Conservation (phyloP, 2,113 vertebrate genomes). For the Todiramphus chloris region DNA sequence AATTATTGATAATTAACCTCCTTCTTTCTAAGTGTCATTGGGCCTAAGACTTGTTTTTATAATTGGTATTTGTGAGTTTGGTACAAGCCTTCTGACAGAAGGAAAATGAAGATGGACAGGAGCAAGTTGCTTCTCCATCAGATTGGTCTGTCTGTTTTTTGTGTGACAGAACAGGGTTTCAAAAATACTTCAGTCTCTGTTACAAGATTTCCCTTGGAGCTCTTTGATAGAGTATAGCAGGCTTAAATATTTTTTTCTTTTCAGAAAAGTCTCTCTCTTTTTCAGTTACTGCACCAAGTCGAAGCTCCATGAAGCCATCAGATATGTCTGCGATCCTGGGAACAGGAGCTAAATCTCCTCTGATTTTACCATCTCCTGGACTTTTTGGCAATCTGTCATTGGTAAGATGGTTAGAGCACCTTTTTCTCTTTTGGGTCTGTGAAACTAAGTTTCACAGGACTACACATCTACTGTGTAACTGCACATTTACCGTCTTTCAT, state of each 20-base stretch:
- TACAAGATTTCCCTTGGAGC: background rate
- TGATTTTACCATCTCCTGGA: slow-evolving; percentile 72
- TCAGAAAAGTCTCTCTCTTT: background rate
- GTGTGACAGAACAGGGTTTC: background rate
- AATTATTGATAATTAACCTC: background rate
- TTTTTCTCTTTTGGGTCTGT: background rate
- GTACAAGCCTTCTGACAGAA: background rate
- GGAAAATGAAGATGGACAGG: background rate
- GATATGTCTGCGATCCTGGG: slow-evolving; percentile 79
- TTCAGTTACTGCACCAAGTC: slow-evolving; percentile 70
- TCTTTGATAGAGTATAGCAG: background rate
- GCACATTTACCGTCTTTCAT: background rate
- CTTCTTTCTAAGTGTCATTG: background rate
- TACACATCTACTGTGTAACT: background rate
- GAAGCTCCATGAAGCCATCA: slow-evolving; percentile 71
- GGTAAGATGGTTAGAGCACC: slow-evolving; percentile 66
- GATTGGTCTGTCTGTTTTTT: background rate
- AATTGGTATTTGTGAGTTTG: background rate
- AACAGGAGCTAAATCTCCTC: slow-evolving; percentile 73
- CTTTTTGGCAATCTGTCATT: slow-evolving; percentile 70
- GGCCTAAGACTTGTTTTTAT: background rate
- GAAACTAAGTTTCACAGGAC: background rate
- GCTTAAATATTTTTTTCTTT: background rate
- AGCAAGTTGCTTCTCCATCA: background rate
- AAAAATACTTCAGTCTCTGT: background rate